These are phyloP conservation scores for Cantharis lateralis DNA, from an alignment of 2,888 invertebrate genomes.

Conservation along the genomic window DNA sequence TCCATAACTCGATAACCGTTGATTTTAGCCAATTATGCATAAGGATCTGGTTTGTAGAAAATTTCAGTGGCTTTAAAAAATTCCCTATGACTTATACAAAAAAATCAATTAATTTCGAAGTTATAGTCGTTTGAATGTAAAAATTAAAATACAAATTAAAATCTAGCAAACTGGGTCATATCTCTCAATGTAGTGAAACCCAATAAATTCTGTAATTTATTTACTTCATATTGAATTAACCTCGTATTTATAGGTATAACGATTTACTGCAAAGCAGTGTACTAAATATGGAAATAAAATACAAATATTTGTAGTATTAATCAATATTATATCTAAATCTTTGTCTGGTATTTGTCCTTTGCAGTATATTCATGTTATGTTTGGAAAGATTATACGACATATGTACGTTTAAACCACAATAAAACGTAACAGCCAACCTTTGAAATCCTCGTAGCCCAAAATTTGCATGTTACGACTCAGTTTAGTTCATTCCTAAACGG, in stretches of 20 bases:
- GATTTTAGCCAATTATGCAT: too few species aligned
- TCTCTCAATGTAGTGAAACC: neutral
- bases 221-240: neutral
- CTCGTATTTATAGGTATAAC: neutral
- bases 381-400: neutral
- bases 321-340: neutral
- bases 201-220: neutral
- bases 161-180: neutral
- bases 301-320: neutral
- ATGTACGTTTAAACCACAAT: neutral
- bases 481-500: neutral
- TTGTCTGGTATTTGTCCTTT: too few species aligned
- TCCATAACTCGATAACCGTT: too few species aligned
- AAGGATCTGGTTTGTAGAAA: too few species aligned
- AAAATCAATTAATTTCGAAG: too few species aligned
- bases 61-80: too few species aligned
- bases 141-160: neutral
- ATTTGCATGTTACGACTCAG: neutral
- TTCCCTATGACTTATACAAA: too few species aligned
- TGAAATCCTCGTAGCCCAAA: neutral
- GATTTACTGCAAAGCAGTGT: neutral
- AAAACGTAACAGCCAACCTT: neutral
- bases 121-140: too few species aligned
- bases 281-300: neutral
- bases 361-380: neutral